Conservation (phyloP, 2,888 invertebrate species). For the Polylopha cassiicola region DNA sequence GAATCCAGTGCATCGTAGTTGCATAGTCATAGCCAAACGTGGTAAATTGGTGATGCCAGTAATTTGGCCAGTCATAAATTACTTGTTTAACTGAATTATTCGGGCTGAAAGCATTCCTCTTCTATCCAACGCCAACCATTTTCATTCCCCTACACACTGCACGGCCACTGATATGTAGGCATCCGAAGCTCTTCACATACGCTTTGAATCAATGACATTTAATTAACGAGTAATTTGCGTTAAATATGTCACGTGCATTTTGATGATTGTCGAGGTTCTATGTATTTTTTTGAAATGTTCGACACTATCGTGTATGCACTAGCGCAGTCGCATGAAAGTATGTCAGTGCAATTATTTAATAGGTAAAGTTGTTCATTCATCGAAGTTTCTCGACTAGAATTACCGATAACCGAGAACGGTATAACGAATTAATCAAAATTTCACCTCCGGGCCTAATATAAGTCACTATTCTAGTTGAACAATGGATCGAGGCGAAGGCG, state of each 20-base stretch:
- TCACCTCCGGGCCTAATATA: conserved; percentile 72
- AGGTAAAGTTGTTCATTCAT: conserved; percentile 47
- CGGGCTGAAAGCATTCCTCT: conserved; percentile 69
- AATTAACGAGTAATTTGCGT: conserved; percentile 43
- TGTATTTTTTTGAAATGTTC: conserved; percentile 1
- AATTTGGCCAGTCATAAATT: conserved; percentile 74
- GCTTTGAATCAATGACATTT: conserved; percentile 58
- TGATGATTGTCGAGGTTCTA: conserved; percentile 12
- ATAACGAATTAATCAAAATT: conserved; percentile 75
- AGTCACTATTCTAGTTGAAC: conserved; percentile 67
- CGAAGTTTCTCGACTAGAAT: conserved; percentile 49
- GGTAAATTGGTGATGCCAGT: conserved; percentile 67
- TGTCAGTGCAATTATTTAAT: conserved; percentile 50
- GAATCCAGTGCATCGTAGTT: conserved; percentile 33
- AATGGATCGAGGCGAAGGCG: conserved; percentile 44
- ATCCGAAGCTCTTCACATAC: conserved; percentile 56
- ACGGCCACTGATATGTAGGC: conserved; percentile 52
- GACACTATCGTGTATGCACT: conserved; percentile 7
- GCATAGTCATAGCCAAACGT: conserved; percentile 44
- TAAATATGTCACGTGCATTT: conserved; percentile 16
- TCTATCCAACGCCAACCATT: conserved; percentile 55
- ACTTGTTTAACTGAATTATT: conserved; percentile 76
- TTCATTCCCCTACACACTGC: conserved; percentile 47
- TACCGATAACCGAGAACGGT: conserved; percentile 58
- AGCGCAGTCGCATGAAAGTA: conserved; percentile 34